phyloP scores from a whole-genome alignment of 2,888 invertebrate genomes.

The Hetaerina titia region DNA sequence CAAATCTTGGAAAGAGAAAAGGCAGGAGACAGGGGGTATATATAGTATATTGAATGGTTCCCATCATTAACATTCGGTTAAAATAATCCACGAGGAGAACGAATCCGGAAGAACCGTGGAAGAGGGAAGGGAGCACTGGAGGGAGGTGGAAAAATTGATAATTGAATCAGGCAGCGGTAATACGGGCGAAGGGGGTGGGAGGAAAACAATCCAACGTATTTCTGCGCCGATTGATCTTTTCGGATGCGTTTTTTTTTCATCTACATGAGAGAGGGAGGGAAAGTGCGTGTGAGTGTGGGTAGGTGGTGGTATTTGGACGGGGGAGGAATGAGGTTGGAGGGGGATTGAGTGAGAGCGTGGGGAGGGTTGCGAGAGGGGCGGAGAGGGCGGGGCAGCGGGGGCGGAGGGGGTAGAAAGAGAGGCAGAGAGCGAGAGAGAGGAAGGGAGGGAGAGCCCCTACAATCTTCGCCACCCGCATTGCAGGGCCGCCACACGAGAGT shows the following conservation, averaged over 20 bases:
- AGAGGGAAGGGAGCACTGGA: too few species aligned
- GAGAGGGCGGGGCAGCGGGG: background rate
- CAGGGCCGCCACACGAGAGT: conserved; percentile 47
- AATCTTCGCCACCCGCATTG: conserved; percentile 50
- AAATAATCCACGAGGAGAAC: too few species aligned
- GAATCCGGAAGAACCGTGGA: too few species aligned
- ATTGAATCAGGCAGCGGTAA: background rate
- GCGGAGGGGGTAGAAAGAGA: conserved; percentile 70
- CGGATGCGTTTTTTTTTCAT: conserved; percentile 17
- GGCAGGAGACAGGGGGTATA: too few species aligned
- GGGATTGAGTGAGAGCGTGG: conserved; percentile 69
- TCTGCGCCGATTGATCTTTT: conserved; percentile 49
- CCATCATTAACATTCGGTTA: too few species aligned
- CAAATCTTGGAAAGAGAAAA: too few species aligned
- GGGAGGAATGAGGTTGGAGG: background rate
- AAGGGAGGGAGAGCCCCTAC: background rate
- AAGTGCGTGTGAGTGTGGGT: conserved; percentile 64
- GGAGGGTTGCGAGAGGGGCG: conserved; percentile 70
- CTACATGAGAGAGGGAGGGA: conserved; percentile 68
- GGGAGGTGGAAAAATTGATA: background rate
- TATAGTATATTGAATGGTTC: too few species aligned
- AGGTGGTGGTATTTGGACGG: too few species aligned
- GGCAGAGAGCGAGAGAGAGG: conserved; percentile 67
- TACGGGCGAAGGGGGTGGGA: background rate
- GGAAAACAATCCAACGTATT: conserved; percentile 37